These are phyloP conservation scores for Penelope pileata DNA, from an alignment of 2,113 vertebrate genomes.

Conservation along the genomic window DNA sequence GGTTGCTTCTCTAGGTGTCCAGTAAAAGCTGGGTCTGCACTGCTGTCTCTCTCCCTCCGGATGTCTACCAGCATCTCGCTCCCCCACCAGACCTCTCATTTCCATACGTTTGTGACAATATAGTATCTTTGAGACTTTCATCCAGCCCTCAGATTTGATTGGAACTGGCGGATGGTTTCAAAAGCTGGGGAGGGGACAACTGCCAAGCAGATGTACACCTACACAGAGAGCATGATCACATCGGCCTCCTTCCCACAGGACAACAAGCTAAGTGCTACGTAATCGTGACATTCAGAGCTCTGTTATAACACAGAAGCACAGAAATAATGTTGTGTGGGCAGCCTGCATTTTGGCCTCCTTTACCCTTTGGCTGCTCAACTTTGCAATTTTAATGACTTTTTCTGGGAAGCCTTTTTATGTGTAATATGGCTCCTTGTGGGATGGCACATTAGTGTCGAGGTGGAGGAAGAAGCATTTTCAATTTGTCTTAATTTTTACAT, in stretches of 20 bases:
- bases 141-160: background rate
- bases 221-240: background rate
- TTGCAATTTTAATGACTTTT: background rate
- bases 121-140: background rate
- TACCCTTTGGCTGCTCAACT: background rate
- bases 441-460: background rate
- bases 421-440: rapidly evolving
- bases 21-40: background rate
- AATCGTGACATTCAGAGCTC: background rate
- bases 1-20: background rate
- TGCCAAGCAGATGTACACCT: background rate
- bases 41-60: background rate
- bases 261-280: background rate
- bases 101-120: background rate
- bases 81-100: background rate
- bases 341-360: background rate
- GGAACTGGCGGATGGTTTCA: background rate
- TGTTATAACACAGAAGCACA: background rate
- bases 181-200: background rate
- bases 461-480: background rate
- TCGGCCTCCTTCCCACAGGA: background rate
- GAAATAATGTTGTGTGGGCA: background rate
- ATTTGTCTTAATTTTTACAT: background rate
- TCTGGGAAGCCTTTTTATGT: background rate
- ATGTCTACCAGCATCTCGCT: background rate